These are phyloP conservation scores for Choreutis nemorana DNA, from an alignment of 2,888 invertebrate genomes.

Conservation along the genomic window DNA sequence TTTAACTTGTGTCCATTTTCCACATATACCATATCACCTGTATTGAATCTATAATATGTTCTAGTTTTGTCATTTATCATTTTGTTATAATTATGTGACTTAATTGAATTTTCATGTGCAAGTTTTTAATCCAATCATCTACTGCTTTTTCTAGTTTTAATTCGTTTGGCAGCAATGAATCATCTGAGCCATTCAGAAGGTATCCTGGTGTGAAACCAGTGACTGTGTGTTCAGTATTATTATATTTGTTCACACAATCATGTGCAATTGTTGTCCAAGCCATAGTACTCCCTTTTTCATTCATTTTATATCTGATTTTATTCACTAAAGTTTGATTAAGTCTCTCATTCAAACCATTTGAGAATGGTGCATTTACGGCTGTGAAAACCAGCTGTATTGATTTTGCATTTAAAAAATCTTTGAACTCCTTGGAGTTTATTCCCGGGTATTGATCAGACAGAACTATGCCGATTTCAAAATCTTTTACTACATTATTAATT, in stretches of 20 bases:
- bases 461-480: conserved; percentile 6
- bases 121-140: conserved; percentile 6
- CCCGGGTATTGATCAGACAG: conserved; percentile 3
- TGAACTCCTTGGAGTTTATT: conserved; percentile 1
- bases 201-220: conserved; percentile 1
- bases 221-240: neutral
- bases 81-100: neutral
- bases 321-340: conserved; percentile 20
- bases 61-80: neutral
- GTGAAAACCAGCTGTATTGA: no score
- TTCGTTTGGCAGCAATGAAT: neutral
- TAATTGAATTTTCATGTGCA: neutral
- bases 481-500: conserved; percentile 6
- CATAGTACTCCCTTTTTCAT: conserved; percentile 13
- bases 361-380: conserved; percentile 16
- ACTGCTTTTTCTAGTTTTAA: no score
- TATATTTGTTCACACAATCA: conserved; percentile 3
- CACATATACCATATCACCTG: conserved; percentile 1
- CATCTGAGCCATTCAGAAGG: neutral
- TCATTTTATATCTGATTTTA: conserved; percentile 19
- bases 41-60: neutral
- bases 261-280: conserved; percentile 8
- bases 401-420: neutral
- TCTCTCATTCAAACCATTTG: conserved; percentile 16
- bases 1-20: no score